Evolutionary conservation across 2,888 invertebrate genomes (phyloP), one percentile per base, ranked within the genome.

Genomic region (Synergus umbraculus): DNA sequence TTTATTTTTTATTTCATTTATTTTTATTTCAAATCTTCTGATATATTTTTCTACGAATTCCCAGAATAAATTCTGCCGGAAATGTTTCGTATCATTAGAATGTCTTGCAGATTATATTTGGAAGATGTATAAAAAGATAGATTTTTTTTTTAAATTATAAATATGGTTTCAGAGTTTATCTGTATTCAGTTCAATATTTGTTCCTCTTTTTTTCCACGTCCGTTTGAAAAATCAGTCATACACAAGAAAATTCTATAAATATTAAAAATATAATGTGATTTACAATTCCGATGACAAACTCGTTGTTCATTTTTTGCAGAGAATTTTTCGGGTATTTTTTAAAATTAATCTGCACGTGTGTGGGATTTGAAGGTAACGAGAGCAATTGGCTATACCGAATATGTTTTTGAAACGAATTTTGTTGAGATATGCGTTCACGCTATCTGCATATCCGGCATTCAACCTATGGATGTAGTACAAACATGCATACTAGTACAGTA

Each of bases 401-500:
- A 46, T 69, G 67, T 69, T 69, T 69, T 69, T 8, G 29, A 69
- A 67, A 67, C 67, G 67, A 67, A 67, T 44, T 67, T 67, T 69
- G 18, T 46, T 69, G 67, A 46, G 29, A 29, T 46, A 69, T 69
- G 67, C 46, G 46, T 46, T 67, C 67, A 49, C 46, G 46, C 46
- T 29, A 46, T 69, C 67, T 46, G 22, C 8, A 46, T 46, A 46
- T 22, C 43, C 46, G 46, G 46, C 46, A 69, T 69, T 69, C 22
- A 18, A 69, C 44, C 46, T 69, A 13, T 44, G 46, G 46, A 69
- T 69, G 22, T 49, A 69, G 15, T 46, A 44, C n/a, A 13, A 44
- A 12, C 18, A 41, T 66, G 41, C 43, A 67, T 5, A 46, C 67
- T 44, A 44, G 43, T 67, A 54, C n/a, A 18, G 67, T 46, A 69